phyloP scores from a whole-genome alignment of 2,113 vertebrate genomes.

The Thalassarche chlororhynchos region DNA sequence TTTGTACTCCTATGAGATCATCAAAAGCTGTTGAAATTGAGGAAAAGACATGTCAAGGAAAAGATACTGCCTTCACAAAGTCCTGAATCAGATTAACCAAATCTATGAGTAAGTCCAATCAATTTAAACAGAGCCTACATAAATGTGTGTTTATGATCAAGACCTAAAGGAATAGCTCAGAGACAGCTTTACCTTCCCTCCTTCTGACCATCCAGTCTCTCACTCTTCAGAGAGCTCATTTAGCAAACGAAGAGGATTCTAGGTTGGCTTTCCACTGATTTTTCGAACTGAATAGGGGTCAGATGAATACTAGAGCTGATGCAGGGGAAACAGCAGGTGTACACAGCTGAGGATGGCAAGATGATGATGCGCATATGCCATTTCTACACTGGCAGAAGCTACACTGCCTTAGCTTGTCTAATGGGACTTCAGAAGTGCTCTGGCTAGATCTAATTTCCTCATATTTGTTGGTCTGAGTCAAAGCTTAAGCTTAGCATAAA shows the following conservation, averaged over 20 bases:
- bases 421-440: neutral
- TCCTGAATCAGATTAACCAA: neutral
- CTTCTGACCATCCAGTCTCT: neutral
- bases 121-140: neutral
- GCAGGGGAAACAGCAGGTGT: neutral
- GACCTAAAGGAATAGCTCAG: neutral
- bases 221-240: neutral
- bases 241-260: neutral
- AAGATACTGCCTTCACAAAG: neutral
- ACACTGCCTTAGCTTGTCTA: neutral
- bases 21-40: neutral
- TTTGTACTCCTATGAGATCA: neutral
- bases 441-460: neutral
- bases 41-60: neutral
- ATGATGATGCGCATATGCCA: neutral
- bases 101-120: neutral
- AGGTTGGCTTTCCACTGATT: neutral
- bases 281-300: neutral
- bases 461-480: neutral
- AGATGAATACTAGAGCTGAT: neutral
- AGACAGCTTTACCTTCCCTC: neutral
- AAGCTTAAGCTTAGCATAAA: neutral
- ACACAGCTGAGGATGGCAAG: neutral
- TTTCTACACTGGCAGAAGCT: neutral
- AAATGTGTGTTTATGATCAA: neutral